phyloP scores from a whole-genome alignment of 2,797 vertebrate species.

The Neosilurus mollespiculum region DNA sequence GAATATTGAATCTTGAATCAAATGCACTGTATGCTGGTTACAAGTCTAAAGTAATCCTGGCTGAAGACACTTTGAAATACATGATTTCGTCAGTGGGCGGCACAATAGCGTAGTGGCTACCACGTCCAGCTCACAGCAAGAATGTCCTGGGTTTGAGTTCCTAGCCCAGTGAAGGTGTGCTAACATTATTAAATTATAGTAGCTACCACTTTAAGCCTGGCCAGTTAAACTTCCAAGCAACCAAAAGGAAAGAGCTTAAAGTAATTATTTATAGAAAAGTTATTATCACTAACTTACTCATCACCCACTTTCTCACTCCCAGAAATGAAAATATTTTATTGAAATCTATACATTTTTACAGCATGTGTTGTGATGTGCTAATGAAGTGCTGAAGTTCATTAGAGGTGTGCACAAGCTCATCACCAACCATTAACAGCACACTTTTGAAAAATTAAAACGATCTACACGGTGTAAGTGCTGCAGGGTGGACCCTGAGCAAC shows the following conservation, averaged over 20 bases:
- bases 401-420: slow-evolving; percentile 25
- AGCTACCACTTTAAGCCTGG: not conserved
- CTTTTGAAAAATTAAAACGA: slow-evolving; percentile 44
- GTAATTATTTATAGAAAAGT: not conserved
- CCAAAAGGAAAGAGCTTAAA: not conserved
- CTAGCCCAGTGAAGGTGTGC: too few species aligned
- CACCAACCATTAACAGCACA: slow-evolving; percentile 50
- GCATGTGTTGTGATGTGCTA: not conserved
- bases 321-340: too few species aligned
- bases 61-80: not conserved
- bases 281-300: too few species aligned
- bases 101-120: too few species aligned
- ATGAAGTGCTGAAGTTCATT: slow-evolving; percentile 35
- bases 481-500: not conserved
- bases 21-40: not conserved
- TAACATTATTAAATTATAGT: not conserved
- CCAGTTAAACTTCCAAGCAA: not conserved
- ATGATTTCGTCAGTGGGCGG: too few species aligned
- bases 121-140: too few species aligned
- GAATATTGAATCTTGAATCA: not conserved
- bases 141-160: too few species aligned
- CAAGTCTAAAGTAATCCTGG: not conserved
- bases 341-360: not conserved
- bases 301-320: too few species aligned
- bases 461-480: slow-evolving; percentile 20